Evolutionary conservation across 2,113 vertebrate genomes (phyloP).

Genomic region (Xenotilapia caudafasciata): DNA sequence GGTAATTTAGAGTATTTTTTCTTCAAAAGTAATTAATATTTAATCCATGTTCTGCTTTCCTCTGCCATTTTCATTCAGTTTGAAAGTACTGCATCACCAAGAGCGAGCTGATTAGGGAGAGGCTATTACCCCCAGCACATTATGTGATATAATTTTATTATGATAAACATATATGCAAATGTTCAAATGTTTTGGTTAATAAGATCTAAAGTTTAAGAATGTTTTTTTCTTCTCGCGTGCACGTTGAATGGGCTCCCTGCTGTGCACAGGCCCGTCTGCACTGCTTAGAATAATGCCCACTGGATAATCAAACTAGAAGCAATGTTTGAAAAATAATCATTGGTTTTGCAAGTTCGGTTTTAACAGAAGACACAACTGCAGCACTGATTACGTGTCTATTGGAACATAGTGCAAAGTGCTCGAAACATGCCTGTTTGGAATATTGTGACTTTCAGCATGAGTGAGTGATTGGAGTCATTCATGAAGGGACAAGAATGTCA

Average conservation of each 20-base stretch:
- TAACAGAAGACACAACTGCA: neutral
- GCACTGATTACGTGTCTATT: neutral
- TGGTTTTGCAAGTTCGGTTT: neutral
- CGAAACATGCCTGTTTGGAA: neutral
- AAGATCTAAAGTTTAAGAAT: neutral
- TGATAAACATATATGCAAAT: neutral
- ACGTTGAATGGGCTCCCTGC: neutral
- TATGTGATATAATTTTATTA: neutral
- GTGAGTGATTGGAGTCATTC: neutral
- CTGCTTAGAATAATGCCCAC: neutral
- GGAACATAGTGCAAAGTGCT: neutral
- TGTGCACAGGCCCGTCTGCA: neutral
- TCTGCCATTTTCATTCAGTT: neutral
- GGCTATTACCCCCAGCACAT: neutral
- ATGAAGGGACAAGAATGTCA: neutral
- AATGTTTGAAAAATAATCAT: neutral
- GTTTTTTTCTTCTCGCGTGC: neutral
- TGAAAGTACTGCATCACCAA: neutral
- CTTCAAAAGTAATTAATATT: neutral
- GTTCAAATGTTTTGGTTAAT: neutral
- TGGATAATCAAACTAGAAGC: neutral
- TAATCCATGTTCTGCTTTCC: neutral
- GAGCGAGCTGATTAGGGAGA: neutral
- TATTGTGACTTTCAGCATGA: neutral
- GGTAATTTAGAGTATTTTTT: neutral